Conservation (phyloP, 2,113 vertebrate species). For the Fregetta grallaria region DNA sequence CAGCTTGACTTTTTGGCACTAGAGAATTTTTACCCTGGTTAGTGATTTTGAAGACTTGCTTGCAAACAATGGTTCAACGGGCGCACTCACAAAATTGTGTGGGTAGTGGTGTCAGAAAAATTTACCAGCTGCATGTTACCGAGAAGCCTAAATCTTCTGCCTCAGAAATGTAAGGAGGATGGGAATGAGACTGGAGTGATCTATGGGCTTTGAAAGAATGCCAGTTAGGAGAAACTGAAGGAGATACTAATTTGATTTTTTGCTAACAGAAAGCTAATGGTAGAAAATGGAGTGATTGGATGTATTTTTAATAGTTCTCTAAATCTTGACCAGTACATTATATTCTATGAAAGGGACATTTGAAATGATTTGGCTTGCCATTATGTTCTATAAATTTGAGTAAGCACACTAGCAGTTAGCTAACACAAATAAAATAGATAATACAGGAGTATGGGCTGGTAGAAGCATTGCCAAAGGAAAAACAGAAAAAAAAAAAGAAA, state of each 20-base stretch:
- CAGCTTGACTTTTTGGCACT: slow-evolving; percentile 47
- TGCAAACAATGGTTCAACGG: slow-evolving; percentile 38
- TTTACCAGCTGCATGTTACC: slow-evolving; percentile 3
- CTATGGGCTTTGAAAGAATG: not conserved
- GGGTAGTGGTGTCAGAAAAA: slow-evolving; percentile 33
- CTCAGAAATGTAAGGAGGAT: not conserved
- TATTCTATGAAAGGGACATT: not conserved
- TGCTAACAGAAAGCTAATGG: not conserved
- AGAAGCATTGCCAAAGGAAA: not conserved
- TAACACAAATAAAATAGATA: slow-evolving; percentile 1
- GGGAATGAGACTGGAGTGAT: not conserved
- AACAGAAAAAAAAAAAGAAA: not conserved
- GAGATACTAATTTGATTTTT: not conserved
- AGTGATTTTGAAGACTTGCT: slow-evolving; percentile 40
- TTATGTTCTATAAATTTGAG: not conserved
- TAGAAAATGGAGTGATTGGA: not conserved
- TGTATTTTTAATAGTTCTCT: slow-evolving; percentile 33
- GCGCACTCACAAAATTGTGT: not conserved
- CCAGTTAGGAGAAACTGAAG: not conserved
- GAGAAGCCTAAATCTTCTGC: slow-evolving; percentile 1
- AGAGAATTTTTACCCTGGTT: slow-evolving; percentile 38
- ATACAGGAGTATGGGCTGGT: not conserved
- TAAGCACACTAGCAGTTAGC: not conserved
- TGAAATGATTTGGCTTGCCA: not conserved
- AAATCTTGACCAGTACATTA: not conserved